Base-by-base conservation (phyloP, 2,113 vertebrate genomes). In the Clinocottus analis region DNA sequence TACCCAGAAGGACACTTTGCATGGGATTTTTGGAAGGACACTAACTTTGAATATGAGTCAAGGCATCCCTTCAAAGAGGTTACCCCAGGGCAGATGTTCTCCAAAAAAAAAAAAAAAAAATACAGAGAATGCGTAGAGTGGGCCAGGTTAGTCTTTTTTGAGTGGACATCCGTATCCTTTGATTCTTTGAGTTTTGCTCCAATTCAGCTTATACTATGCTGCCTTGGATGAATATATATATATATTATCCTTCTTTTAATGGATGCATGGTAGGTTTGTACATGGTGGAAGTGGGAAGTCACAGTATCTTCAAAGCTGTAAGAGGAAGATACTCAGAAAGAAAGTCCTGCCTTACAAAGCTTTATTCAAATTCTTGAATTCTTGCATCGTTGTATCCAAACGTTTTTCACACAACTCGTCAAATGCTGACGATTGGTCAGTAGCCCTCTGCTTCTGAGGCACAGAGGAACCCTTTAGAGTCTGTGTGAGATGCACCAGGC, bases 301-400 rank as follows among this genome's bases (percentile, higher is more conserved):
- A 74, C 23, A 66, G 23, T 12, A 8, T 64, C 62, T 53, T 56
- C 35, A 61, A 85, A 68, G 65, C 85, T 85, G 75, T 47, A 0
- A 41, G 65, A 66, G 33, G n/a, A 29, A 73, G 81, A 79, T 79
- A 84, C 7, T 33, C 29, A 41, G 12, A n/a, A 66, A 59, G 8
- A 72, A 43, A 67, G 31, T 21, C 27, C 4, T 31, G 10, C 33
- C 53, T 55, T 69, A 60, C 69, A 77, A 62, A 65, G 66, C 69
- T 65, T 56, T 77, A 72, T 62, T 78, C 33, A 53, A 74, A 79
- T 63, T n/a, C n/a, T n/a, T n/a, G n/a, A n/a, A n/a, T n/a, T n/a
- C 31, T 9, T 4, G 5, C 25, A 12, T 13, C 33, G 9, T 56
- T 43, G 37, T 51, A n/a, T 23, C 41, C 21, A 49, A 47, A 17